Evolutionary conservation across 2,888 invertebrate species (phyloP), one percentile per base, ranked within the genome.

Genomic region (Caenorhabditis plicata): DNA sequence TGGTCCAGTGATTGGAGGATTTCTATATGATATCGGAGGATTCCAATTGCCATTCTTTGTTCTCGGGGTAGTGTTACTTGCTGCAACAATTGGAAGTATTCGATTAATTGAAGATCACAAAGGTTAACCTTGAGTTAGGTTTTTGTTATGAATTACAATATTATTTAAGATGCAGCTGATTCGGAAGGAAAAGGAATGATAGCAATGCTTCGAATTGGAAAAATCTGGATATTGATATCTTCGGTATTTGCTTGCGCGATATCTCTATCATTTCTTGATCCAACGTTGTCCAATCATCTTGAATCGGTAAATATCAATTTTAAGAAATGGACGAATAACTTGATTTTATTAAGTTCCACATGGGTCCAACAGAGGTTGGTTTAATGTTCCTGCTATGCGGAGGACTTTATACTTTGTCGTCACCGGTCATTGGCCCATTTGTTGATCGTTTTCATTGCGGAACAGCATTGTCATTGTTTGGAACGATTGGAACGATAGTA

Each of bases 1-100:
- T 1, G 93, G 93, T 0, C 93, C 93, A 0, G 90, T 90, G 0
- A 86, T 93, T 9, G 93, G 93, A 1, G 92, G 92, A 0, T 88
- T 89, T 0, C 84, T 93, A 0, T 93, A 88, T 81, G 75, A 80
- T 45, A 63, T 71, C 42, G 77, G 77, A 2, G 65, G 68, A 8
- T 64, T 65, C 36, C 71, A 74, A 47, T 49, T 71, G 7, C 79
- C 79, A 5, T 79, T 79, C 50, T 51, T 79, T 17, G 77, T 77
- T 1, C 68, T 79, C 8, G 79, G 79, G 26, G 45, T 51, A 5
- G 63, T 75, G 19, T 49, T 79, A 3, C 38, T 80, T 11, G 32
- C 71, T 5, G 77, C 79, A 9, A 72, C 73, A 19, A 49, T 57
- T 3, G 32, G 80, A 0, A 73, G 73, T 1, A 58, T 61, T 17